Conservation (phyloP, 2,888 invertebrate species). For the Trachelus troglodyta region DNA sequence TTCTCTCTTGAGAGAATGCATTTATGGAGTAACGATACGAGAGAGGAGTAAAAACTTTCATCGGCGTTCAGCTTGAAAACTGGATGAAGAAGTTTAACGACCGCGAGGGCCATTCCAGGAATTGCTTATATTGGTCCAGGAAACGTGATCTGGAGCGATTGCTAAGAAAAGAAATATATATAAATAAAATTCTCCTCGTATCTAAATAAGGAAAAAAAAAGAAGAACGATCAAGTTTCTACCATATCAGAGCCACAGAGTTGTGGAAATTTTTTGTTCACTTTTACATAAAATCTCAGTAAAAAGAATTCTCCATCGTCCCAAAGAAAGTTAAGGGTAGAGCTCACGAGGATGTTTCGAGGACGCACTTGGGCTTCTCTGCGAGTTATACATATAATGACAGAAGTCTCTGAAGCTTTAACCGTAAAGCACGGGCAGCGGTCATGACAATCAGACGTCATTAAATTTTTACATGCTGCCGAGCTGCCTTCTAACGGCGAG, state of each 20-base stretch:
- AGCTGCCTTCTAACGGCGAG: constrained; percentile 1
- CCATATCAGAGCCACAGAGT: background rate
- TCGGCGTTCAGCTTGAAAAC: constrained; percentile 53
- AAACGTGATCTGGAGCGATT: background rate
- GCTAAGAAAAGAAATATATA: background rate
- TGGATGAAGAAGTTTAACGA: constrained; percentile 61
- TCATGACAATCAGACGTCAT: constrained; percentile 39
- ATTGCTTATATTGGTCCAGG: background rate
- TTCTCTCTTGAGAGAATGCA: constrained; percentile 43
- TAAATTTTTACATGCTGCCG: constrained; percentile 34
- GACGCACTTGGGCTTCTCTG: background rate
- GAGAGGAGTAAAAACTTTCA: constrained; percentile 54
- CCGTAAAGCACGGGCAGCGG: constrained; percentile 18
- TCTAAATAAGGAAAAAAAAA: background rate
- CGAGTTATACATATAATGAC: background rate
- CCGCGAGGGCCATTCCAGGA: constrained; percentile 11
- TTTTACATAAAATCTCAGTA: background rate
- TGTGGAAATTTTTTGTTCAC: background rate
- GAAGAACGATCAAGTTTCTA: background rate
- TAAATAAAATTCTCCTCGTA: background rate
- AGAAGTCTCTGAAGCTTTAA: background rate
- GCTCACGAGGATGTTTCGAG: background rate
- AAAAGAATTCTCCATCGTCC: background rate
- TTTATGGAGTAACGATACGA: constrained; percentile 46
- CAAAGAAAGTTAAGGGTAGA: background rate